These are phyloP conservation scores for Marasmarcha lunaedactyla DNA, from an alignment of 2,888 invertebrate genomes.

Conservation along the genomic window DNA sequence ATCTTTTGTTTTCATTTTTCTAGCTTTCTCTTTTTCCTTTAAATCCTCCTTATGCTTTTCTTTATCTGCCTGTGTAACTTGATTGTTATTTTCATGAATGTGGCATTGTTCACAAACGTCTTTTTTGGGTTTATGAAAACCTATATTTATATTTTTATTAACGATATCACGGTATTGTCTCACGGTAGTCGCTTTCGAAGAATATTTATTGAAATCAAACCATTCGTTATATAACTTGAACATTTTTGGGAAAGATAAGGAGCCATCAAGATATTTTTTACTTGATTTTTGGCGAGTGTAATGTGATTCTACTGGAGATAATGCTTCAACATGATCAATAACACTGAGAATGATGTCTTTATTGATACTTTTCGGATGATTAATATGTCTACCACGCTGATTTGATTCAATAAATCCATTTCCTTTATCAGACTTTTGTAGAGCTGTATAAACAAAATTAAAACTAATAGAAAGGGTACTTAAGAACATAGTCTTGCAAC, in stretches of 20 bases:
- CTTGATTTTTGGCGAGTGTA: conserved; percentile 9
- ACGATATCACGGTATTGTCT: conserved; percentile 3
- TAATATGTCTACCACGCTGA: conserved; percentile 3
- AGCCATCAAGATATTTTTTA: conserved; percentile 12
- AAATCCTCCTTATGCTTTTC: not conserved
- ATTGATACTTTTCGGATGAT: conserved; percentile 6
- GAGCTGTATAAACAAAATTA: conserved; percentile 9
- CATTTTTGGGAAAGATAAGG: conserved; percentile 12
- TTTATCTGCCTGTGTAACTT: conserved; percentile 1
- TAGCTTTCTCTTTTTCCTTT: not conserved
- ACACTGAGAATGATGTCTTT: conserved; percentile 12
- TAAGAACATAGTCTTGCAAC: conserved; percentile 9
- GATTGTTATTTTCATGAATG: conserved; percentile 3
- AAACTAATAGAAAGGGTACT: conserved; percentile 8
- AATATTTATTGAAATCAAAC: conserved; percentile 5
- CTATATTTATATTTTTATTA: conserved; percentile 1
- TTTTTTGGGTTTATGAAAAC: conserved; percentile 4
- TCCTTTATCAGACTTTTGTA: conserved; percentile 3
- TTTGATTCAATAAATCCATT: conserved; percentile 2
- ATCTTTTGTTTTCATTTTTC: not conserved
- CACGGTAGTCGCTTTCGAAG: not conserved
- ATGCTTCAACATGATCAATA: conserved; percentile 12
- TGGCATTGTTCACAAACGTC: conserved; percentile 2
- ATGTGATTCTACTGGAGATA: conserved; percentile 9
- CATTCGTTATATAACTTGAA: conserved; percentile 11